Conservation (phyloP, 2,113 vertebrate genomes). For the Mormyrus iriodes region DNA sequence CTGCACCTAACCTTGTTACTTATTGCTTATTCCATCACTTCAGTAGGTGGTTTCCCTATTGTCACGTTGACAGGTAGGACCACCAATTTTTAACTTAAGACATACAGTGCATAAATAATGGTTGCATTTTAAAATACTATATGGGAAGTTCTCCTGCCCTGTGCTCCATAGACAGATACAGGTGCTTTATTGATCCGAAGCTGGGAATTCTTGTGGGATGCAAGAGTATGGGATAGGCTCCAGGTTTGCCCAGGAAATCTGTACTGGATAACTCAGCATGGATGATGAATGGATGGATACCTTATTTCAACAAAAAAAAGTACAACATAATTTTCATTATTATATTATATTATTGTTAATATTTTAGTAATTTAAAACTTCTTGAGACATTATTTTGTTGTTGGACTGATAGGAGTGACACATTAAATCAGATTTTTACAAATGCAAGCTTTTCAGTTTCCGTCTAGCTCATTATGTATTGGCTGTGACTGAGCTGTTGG, state of each 20-base stretch:
- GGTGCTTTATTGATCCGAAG: background rate
- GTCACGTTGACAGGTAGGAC: background rate
- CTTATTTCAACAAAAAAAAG: background rate
- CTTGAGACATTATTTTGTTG: background rate
- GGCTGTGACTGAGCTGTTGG: conserved; percentile 3
- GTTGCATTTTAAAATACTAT: background rate
- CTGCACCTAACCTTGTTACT: background rate
- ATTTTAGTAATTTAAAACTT: background rate
- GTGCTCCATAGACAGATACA: background rate
- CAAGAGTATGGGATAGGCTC: background rate
- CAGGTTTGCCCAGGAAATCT: background rate
- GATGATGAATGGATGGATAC: background rate
- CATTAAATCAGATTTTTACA: background rate
- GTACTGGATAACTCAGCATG: no score
- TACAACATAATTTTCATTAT: background rate
- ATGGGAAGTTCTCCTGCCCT: background rate
- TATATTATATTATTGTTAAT: background rate
- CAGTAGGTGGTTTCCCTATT: background rate
- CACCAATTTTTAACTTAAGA: background rate
- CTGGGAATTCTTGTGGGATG: background rate
- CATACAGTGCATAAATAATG: background rate
- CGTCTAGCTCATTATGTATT: background rate
- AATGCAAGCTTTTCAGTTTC: background rate
- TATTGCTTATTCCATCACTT: background rate
- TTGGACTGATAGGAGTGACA: background rate